Base-by-base conservation (phyloP, 2,113 vertebrate species). In the Corythoichthys intestinalis region DNA sequence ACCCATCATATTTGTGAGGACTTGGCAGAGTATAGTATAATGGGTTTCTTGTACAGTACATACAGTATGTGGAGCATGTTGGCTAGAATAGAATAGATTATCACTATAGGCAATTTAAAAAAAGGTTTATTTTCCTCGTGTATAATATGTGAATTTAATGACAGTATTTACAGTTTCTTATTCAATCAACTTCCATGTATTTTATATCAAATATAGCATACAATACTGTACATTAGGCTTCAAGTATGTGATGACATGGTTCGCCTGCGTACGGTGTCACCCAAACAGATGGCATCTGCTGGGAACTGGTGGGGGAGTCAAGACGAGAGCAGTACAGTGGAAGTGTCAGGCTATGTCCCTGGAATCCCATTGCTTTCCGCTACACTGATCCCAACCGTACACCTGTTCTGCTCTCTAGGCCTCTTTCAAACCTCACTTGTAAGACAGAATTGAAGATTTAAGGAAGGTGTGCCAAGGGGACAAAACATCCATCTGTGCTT, bases 281-380 rank as follows among this genome's bases (percentile, higher is more conserved):
- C 83, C 80, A 65, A 77, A 73, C 89, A 90, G 89, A 90, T 87
- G 87, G 87, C 67, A 81, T 82, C 77, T 78, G 76, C 77, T 78
- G 67, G 70, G 79, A 78, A 74, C 67, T 80, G 74, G 81, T 72
- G 77, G 79, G 56, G 81, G 71, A 74, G 76, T 72, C 47, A 41
- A 80, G 75, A 71, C 63, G 76, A 84, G 79, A 68, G 74, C 76
- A 82, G 82, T 76, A 81, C 78, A 86, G 81, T 87, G 81, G 74
- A 75, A 82, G 78, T 83, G 81, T 86, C 83, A 86, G 77, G 81
- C 77, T 76, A 71, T 75, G 84, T 84, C 82, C 66, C 77, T 78
- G 47, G 78, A 87, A 86, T 78, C 83, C 71, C 75, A 79, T 81
- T 69, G 84, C 84, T 84, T 86, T 87, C 85, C 82, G 85, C 87